A percentile compares a stretch with the other conserved stretches of the same genome.
Evolutionary conservation across 2,113 vertebrate species (phyloP).

Genomic region (Protobothrops mucrosquamatus): DNA sequence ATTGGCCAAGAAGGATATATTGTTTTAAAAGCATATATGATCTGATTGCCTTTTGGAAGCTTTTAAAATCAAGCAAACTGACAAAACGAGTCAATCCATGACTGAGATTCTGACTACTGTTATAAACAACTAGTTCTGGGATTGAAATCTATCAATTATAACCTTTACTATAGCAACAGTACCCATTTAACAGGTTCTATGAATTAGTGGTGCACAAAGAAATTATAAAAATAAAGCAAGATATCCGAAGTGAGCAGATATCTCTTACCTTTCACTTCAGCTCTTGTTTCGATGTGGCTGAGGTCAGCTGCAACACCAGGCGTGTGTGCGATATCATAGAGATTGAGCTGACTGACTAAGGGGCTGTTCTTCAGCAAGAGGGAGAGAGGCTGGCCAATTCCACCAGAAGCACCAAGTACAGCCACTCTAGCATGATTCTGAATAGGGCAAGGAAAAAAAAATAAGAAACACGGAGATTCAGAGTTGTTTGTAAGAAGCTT

Average conservation of each 20-base stretch:
- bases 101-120: not conserved
- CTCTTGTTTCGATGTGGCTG: slow-evolving; percentile 95
- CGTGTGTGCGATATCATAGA: slow-evolving; percentile 93
- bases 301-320: slow-evolving; percentile 94
- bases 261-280: slow-evolving; percentile 81
- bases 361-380: slow-evolving; percentile 97
- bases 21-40: not conserved
- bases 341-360: slow-evolving; percentile 84
- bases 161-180: not conserved
- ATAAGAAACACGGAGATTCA: not conserved
- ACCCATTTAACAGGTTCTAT: not conserved
- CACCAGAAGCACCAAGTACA: slow-evolving; percentile 91
- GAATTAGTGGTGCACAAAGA: not conserved
- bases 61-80: not conserved
- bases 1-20: not conserved
- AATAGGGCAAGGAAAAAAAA: not conserved
- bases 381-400: slow-evolving; percentile 95
- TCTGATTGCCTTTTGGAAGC: not conserved
- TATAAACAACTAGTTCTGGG: not conserved
- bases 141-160: not conserved
- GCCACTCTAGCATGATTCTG: slow-evolving; percentile 89
- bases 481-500: not conserved
- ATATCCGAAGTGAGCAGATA: fast-evolving
- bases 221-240: not conserved
- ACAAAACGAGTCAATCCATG: not conserved